phyloP scores from a whole-genome alignment of 2,113 vertebrate genomes.

The Varanus komodoensis region DNA sequence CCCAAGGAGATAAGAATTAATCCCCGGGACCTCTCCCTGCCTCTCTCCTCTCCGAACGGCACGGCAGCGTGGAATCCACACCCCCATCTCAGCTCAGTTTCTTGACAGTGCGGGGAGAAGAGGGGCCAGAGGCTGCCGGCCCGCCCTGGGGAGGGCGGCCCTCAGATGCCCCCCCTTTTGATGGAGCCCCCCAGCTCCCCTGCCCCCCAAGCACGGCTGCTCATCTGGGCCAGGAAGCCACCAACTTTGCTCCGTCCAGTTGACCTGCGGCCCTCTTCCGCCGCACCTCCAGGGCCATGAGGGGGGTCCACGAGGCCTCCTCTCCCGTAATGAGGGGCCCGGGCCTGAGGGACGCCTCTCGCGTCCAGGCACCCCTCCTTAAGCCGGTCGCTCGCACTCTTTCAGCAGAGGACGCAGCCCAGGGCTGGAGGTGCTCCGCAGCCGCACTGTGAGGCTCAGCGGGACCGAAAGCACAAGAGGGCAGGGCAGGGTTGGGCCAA shows the following conservation, averaged over 20 bases:
- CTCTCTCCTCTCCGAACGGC: conserved; percentile 42
- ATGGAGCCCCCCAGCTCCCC: background rate
- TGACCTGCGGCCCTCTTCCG: background rate
- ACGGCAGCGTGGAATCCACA: conserved; percentile 2
- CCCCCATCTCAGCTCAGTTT: conserved; percentile 60
- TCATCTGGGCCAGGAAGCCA: background rate
- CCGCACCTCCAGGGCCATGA: too few relatives aligned
- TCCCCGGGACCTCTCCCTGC: conserved; percentile 74
- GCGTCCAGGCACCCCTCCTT: too few relatives aligned
- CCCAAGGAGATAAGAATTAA: conserved; percentile 80
- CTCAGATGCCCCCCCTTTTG: too few relatives aligned
- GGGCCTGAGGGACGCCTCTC: too few relatives aligned
- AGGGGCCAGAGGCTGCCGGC: too few relatives aligned
- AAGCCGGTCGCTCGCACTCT: too few relatives aligned
- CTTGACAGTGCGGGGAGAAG: background rate
- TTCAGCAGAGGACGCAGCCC: too few relatives aligned
- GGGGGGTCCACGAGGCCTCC: too few relatives aligned
- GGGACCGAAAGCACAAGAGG: background rate
- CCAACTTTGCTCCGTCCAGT: background rate
- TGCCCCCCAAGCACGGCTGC: too few relatives aligned
- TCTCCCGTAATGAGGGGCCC: too few relatives aligned
- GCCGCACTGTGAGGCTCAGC: background rate
- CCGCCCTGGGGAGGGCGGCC: too few relatives aligned
- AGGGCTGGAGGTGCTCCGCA: too few relatives aligned
- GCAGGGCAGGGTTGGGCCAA: background rate